Conservation (phyloP, 1,140 invertebrate species). For the Drosophila sproati region DNA sequence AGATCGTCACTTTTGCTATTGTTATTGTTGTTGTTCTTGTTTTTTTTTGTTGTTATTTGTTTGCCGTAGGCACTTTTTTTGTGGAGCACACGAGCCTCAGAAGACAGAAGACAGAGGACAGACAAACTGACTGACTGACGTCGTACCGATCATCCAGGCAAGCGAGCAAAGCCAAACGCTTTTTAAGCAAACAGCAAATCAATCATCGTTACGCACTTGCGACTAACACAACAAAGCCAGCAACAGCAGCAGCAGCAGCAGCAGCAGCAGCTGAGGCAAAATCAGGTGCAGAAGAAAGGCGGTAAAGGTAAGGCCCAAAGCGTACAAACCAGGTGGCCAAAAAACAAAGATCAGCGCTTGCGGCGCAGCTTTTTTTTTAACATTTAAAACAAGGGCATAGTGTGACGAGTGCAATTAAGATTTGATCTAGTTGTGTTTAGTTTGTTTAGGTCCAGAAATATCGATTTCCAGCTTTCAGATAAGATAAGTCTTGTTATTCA, state of each 20-base stretch:
- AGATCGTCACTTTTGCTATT: slow-evolving; percentile 67
- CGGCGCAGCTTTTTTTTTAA: background rate
- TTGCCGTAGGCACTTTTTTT: slow-evolving; percentile 71
- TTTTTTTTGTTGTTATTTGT: slow-evolving; percentile 9
- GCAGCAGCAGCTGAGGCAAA: background rate
- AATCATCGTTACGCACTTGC: slow-evolving; percentile 73
- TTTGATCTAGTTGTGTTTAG: too few species aligned
- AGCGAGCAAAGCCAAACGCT: slow-evolving; percentile 36
- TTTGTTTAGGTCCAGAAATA: too few species aligned
- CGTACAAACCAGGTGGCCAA: slow-evolving; percentile 26
- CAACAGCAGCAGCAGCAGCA: background rate
- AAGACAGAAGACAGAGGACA: slow-evolving; percentile 8
- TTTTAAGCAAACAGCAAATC: slow-evolving; percentile 63
- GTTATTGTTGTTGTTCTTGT: slow-evolving; percentile 22
- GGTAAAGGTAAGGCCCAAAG: background rate
- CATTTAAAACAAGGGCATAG: background rate
- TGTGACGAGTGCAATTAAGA: too few species aligned
- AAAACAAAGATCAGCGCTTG: slow-evolving; percentile 27
- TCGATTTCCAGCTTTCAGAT: too few species aligned
- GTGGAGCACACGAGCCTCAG: slow-evolving; percentile 50
- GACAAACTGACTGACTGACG: background rate
- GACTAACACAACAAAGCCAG: background rate
- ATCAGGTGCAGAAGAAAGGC: slow-evolving; percentile 14
- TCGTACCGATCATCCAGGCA: slow-evolving; percentile 35
- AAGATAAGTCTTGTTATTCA: too few species aligned